Conservation (phyloP, 2,113 vertebrate genomes). For the Xiphorhynchus elegans region DNA sequence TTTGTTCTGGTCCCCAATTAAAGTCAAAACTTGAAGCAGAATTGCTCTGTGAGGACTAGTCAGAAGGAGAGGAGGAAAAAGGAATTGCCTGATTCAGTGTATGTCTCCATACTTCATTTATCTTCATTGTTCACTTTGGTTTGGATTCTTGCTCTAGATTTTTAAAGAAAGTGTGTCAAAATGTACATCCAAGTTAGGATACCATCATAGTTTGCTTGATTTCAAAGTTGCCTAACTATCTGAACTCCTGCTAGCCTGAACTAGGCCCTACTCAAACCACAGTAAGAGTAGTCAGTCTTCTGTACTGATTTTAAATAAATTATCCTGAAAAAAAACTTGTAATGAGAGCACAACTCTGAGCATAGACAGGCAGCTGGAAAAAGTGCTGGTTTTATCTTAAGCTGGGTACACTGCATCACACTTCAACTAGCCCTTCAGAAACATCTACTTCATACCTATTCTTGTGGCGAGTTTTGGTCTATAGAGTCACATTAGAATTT, state of each 20-base stretch:
- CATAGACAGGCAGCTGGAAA: neutral
- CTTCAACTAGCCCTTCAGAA: neutral
- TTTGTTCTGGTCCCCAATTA: neutral
- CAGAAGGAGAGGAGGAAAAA: neutral
- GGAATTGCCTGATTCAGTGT: neutral
- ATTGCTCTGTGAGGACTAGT: neutral
- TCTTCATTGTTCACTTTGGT: neutral
- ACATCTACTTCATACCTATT: neutral
- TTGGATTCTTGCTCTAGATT: neutral
- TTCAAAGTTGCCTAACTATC: neutral
- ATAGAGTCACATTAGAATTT: neutral
- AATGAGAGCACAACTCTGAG: neutral
- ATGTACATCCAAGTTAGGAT: neutral
- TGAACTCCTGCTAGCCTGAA: neutral
- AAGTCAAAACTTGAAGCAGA: neutral
- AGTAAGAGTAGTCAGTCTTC: neutral
- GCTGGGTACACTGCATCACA: neutral
- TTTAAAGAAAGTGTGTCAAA: neutral
- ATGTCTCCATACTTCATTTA: neutral
- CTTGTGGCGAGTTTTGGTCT: neutral
- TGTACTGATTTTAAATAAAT: neutral
- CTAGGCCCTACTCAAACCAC: neutral
- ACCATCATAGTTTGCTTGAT: neutral
- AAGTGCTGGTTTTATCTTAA: rapidly evolving
- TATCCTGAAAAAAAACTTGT: neutral